Evolutionary conservation across 2,888 invertebrate genomes (phyloP).

Genomic region (Cryptophagus acutangulus): DNA sequence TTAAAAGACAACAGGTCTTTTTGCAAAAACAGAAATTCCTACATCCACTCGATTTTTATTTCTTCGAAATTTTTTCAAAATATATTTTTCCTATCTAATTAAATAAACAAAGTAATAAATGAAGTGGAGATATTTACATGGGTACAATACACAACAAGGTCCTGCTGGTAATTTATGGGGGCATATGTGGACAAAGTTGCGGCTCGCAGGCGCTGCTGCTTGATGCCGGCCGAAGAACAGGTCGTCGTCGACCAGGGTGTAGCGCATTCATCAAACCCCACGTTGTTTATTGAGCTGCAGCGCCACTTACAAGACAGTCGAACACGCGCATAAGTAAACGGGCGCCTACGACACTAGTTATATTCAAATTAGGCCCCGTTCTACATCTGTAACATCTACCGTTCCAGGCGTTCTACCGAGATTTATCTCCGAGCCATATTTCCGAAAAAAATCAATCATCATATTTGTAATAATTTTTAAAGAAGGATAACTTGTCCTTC

Average conservation of each 20-base stretch:
- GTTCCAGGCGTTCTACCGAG: slow-evolving; percentile 16
- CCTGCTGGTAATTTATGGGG: slow-evolving; percentile 37
- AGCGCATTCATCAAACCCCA: slow-evolving; percentile 40
- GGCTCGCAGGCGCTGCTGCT: slow-evolving; percentile 14
- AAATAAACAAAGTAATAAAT: no score
- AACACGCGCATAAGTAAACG: slow-evolving; percentile 41
- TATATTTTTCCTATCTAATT: no score
- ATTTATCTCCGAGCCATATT: no score
- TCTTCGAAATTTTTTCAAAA: no score
- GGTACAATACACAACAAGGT: slow-evolving; percentile 26
- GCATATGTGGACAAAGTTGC: no score
- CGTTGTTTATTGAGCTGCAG: slow-evolving; percentile 40
- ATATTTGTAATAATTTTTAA: no score
- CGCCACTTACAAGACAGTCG: slow-evolving; percentile 39
- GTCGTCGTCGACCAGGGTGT: slow-evolving; percentile 24
- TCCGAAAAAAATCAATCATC: no score
- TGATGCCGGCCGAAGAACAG: slow-evolving; percentile 15
- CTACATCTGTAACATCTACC: slow-evolving; percentile 39
- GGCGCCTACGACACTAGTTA: slow-evolving; percentile 42
- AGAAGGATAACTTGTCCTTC: no score
- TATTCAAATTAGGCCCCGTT: slow-evolving; percentile 41
- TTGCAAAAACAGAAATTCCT: no score
- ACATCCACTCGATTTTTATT: no score
- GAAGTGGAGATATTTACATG: no score
- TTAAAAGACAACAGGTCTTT: no score